These are phyloP conservation scores for Numenius phaeopus DNA, from an alignment of 2,797 vertebrate genomes.

Conservation along the genomic window DNA sequence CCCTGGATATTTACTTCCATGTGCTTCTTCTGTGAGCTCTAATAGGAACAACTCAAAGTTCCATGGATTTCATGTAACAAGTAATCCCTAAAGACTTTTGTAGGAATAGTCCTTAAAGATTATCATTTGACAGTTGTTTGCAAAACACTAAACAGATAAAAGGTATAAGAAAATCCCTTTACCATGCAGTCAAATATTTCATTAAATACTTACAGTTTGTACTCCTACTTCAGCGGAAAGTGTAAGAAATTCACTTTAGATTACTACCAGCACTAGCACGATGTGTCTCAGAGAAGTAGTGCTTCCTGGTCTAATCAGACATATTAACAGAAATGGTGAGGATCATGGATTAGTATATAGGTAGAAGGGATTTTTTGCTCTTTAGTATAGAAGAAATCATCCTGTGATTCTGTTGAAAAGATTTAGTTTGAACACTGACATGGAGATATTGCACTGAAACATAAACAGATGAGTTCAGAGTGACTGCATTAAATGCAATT, in stretches of 20 bases:
- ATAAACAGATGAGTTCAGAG: not conserved
- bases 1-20: not conserved
- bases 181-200: not conserved
- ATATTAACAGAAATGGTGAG: not conserved
- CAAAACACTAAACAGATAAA: not conserved
- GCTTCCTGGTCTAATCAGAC: not conserved
- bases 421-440: not conserved
- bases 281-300: not conserved
- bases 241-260: not conserved
- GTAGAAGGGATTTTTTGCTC: not conserved
- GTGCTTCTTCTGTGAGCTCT: not conserved
- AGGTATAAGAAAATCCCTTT: not conserved
- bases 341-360: not conserved
- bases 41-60: not conserved
- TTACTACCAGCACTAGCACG: not conserved
- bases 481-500: constrained; percentile 43
- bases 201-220: not conserved
- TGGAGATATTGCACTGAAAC: not conserved
- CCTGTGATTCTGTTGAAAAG: not conserved
- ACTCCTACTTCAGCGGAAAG: not conserved
- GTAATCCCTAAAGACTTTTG: not conserved
- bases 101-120: not conserved
- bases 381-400: not conserved
- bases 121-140: not conserved
- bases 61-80: not conserved